Conservation (phyloP, 2,888 invertebrate species). For the Alentia gelatinosa region DNA sequence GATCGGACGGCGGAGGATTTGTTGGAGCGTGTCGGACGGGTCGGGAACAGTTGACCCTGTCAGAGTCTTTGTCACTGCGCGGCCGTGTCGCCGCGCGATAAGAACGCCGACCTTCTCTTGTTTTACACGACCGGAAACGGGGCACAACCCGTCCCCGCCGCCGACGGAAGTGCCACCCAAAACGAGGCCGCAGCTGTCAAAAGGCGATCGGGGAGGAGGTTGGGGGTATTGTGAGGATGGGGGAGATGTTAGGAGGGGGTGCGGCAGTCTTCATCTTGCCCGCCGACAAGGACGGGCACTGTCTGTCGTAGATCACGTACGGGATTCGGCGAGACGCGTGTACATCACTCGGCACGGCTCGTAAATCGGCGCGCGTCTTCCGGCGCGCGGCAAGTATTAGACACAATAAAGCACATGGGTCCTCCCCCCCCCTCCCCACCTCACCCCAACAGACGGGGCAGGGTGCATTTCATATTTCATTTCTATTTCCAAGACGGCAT, state of each 20-base stretch:
- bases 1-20: not conserved
- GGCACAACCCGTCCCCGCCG: not conserved
- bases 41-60: slow-evolving; percentile 27
- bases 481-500: slow-evolving; percentile 10
- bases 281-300: not conserved
- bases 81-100: not conserved
- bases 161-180: not conserved
- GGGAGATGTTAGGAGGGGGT: too few species aligned
- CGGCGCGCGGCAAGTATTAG: not conserved
- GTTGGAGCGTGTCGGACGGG: slow-evolving; percentile 17
- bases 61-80: not conserved
- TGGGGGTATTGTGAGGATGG: not conserved
- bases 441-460: too few species aligned
- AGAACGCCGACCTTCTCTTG: not conserved
- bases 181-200: too few species aligned
- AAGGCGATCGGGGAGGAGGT: not conserved
- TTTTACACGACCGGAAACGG: slow-evolving; percentile 14
- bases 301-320: not conserved
- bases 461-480: slow-evolving; percentile 4
- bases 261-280: slow-evolving; percentile 19
- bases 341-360: not conserved
- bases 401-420: slow-evolving; percentile 15
- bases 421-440: too few species aligned
- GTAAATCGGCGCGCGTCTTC: not conserved
- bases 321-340: not conserved